phyloP scores from a whole-genome alignment of 92 coral and sea anemone genomes.

The Anthopleura xanthogrammica region DNA sequence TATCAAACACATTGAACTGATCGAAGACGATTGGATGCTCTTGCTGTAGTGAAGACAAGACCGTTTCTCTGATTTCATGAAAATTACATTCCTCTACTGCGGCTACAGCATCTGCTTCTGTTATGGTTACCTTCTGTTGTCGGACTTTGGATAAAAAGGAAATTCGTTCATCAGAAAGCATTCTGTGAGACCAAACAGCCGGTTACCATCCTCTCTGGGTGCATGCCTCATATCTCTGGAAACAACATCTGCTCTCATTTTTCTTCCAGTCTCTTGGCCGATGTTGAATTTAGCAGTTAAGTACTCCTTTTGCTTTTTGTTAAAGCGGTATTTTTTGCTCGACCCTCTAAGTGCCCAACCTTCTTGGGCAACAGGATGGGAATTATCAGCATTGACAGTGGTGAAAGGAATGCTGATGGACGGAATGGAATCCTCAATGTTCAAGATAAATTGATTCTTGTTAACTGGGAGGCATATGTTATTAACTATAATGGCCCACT shows the following conservation, averaged over 20 bases:
- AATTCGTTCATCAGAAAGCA: conserved; percentile 27
- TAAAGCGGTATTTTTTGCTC: conserved; percentile 39
- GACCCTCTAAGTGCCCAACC: conserved; percentile 42
- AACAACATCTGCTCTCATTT: conserved; percentile 40
- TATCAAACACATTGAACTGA: not conserved
- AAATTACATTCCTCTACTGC: conserved; percentile 17
- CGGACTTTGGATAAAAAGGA: conserved; percentile 17
- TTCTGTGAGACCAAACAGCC: conserved; percentile 36
- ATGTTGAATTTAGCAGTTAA: conserved; percentile 34
- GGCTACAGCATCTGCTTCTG: conserved; percentile 16
- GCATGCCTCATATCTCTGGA: conserved; percentile 44
- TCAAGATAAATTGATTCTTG: too few species aligned
- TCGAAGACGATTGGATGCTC: conserved; percentile 12
- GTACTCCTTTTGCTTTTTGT: conserved; percentile 34
- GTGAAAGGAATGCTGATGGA: not conserved
- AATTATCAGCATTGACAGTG: not conserved
- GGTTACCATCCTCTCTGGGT: conserved; percentile 30
- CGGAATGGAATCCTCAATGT: not conserved
- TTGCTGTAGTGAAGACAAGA: conserved; percentile 18
- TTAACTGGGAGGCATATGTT: too few species aligned
- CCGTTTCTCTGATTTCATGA: conserved; percentile 15
- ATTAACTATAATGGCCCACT: too few species aligned
- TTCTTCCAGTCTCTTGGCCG: conserved; percentile 48
- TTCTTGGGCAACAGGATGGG: not conserved
- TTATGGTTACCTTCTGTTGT: conserved; percentile 14